Evolutionary conservation across 2,797 vertebrate genomes (phyloP).

Genomic region (Enteromius thamalakanensis): DNA sequence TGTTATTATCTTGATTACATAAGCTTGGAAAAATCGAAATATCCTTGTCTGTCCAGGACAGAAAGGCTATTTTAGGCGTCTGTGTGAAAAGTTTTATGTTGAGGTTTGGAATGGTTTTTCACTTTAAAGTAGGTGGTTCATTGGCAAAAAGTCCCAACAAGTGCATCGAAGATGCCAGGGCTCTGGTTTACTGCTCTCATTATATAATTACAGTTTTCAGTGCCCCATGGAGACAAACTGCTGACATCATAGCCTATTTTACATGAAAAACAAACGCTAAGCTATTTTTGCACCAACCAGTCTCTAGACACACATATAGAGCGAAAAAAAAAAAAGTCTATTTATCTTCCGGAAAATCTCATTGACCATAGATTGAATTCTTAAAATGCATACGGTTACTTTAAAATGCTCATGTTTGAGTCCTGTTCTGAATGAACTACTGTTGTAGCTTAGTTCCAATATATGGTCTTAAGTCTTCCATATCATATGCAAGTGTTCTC

Average conservation of each 20-base stretch:
- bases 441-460: neutral
- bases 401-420: neutral
- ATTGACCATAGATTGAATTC: neutral
- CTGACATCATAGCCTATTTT: constrained; percentile 15
- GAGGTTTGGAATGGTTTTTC: constrained; percentile 28
- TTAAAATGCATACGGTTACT: neutral
- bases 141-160: constrained; percentile 28
- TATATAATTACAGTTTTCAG: constrained; percentile 32
- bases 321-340: neutral
- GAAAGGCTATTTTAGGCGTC: constrained; percentile 30
- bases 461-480: no score
- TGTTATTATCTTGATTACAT: constrained; percentile 36
- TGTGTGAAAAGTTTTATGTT: constrained; percentile 20
- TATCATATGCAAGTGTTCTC: neutral
- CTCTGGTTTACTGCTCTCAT: constrained; percentile 16
- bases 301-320: neutral
- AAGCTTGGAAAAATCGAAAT: constrained; percentile 38
- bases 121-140: constrained; percentile 23
- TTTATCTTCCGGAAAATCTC: neutral
- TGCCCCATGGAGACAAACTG: neutral
- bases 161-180: constrained; percentile 32
- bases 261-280: neutral
- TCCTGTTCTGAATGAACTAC: neutral
- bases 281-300: neutral
- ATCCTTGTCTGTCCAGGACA: neutral